Evolutionary conservation across 1,140 invertebrate species (phyloP), one percentile per base, ranked within the genome.

Genomic region (Ladona fulva): DNA sequence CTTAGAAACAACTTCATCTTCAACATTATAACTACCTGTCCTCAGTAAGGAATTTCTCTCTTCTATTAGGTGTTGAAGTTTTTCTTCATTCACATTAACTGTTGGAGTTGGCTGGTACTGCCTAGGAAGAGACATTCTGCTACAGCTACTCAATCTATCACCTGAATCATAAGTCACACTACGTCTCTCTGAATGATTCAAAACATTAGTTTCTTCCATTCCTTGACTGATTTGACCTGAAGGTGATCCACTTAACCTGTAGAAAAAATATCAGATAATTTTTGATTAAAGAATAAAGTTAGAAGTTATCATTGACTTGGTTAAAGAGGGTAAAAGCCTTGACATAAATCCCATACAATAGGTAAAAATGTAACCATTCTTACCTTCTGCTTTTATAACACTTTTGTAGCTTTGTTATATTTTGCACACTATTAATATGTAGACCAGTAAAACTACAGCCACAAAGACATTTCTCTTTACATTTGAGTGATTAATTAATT

Each of bases 1-100:
- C 80, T 83, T 84, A 22, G 82, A 78, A 75, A 85, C 85, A 52
- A 85, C 77, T 42, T 80, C 78, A 76, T 87, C 85, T 42, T 89
- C 85, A 14, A 85, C 85, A 0, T 80, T 85, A 25, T 85, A 85
- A 79, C 83, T 85, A 77, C 83, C 82, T 6, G 84, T 85, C 78
- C 82, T 85, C 66, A 86, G 77, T 10, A 86, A 81, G 12, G 80
- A 78, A 25, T 86, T 81, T 37, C 83, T 83, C 80, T 86, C 81
- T 74, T 83, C 82, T 0, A 81, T 83, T 3, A 86, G 24, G 22
- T 80, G 81, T 24, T 81, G 76, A 12, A 85, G 74, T 79, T 81
- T 81, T 24, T 83, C 80, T 12, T 84, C 81, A 7, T 16, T 22
- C 5, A 66, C 80, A 78, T 77, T 83, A 81, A 7, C 77, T 76